Conservation (phyloP, 1,140 invertebrate genomes). For the Psilanteris sp. region DNA sequence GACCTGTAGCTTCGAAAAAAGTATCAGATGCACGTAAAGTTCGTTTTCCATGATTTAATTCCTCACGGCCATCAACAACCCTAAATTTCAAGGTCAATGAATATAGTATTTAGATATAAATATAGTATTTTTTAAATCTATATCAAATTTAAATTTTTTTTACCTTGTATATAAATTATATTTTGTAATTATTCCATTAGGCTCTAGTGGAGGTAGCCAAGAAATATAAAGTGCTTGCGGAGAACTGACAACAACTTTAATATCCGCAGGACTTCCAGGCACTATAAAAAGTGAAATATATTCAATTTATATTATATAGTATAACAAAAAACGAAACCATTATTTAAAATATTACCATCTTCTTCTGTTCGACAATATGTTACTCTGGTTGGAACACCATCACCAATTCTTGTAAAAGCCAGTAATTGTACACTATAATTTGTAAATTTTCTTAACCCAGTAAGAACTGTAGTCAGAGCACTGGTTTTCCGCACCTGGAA, state of each 20-base stretch:
- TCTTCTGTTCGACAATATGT: slow-evolving; percentile 90
- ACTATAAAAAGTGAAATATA: no score
- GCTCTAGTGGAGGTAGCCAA: slow-evolving; percentile 87
- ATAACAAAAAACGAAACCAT: no score
- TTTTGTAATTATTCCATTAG: slow-evolving; percentile 89
- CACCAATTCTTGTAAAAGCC: slow-evolving; percentile 90
- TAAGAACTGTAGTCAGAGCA: slow-evolving; percentile 84
- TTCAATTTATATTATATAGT: no score
- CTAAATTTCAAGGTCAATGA: no score
- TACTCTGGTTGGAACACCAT: slow-evolving; percentile 85
- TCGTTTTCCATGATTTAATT: slow-evolving; percentile 85
- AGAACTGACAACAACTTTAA: slow-evolving; percentile 89
- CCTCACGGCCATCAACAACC: slow-evolving; percentile 84
- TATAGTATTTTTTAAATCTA: no score
- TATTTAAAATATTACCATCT: slow-evolving; percentile 83
- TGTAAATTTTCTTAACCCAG: slow-evolving; percentile 86
- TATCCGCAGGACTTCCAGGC: slow-evolving; percentile 88
- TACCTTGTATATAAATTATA: slow-evolving; percentile 88
- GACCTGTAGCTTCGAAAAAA: slow-evolving; percentile 84
- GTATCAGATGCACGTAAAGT: slow-evolving; percentile 83
- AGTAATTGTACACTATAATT: slow-evolving; percentile 93
- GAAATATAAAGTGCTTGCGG: slow-evolving; percentile 88
- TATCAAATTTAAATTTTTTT: no score
- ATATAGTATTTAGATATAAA: no score
- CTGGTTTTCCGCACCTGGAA: slow-evolving; percentile 83